A percentile compares a stretch with the other conserved stretches of the same genome.
These are phyloP conservation scores for Cyphomyrus discorhynchus DNA, from an alignment of 2,113 vertebrate genomes.

Conservation along the genomic window DNA sequence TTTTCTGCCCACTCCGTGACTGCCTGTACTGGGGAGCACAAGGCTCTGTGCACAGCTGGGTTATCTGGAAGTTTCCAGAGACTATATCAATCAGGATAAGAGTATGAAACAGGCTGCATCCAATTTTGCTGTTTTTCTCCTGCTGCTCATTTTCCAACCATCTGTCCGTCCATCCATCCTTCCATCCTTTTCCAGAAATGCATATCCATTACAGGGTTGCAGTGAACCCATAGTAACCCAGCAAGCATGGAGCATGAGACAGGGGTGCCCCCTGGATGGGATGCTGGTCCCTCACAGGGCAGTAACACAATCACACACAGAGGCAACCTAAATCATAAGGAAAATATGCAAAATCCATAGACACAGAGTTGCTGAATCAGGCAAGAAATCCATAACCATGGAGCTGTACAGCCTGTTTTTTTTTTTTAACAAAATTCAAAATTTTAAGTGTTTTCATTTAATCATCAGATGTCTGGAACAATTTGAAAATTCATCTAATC, in stretches of 20 bases:
- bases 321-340: not conserved
- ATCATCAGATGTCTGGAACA: not conserved
- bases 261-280: not conserved
- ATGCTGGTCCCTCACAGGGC: not conserved
- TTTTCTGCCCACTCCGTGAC: not conserved
- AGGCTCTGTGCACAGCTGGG: not conserved
- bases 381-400: not conserved
- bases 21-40: not conserved
- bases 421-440: not conserved
- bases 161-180: not conserved
- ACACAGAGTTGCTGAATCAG: not conserved
- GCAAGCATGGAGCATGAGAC: not conserved
- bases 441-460: not conserved
- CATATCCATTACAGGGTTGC: not conserved
- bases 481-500: not conserved
- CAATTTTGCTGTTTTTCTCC: not conserved
- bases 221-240: not conserved
- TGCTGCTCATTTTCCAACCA: not conserved
- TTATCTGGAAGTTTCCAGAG: not conserved
- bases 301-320: not conserved
- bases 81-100: not conserved
- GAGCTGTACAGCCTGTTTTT: not conserved
- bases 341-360: not conserved
- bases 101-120: not conserved
- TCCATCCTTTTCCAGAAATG: not conserved